These are phyloP conservation scores for Palythoa caribaeorum DNA, from an alignment of 92 coral and sea anemone species.

Conservation along the genomic window DNA sequence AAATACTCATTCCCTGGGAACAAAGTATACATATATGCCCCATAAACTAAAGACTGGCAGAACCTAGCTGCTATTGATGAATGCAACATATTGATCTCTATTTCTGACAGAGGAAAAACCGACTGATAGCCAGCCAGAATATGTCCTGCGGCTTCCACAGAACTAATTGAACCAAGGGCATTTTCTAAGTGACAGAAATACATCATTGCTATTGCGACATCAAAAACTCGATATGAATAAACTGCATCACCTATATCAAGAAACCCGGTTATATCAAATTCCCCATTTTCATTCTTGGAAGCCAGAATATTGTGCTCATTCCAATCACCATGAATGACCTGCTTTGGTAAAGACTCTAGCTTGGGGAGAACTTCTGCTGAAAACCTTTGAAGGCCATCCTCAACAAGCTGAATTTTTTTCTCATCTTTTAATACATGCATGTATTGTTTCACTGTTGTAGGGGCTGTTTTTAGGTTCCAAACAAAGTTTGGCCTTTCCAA, in stretches of 20 bases:
- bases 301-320: conserved; percentile 63
- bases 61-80: conserved; percentile 45
- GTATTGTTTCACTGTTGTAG: conserved; percentile 12
- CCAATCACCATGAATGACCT: conserved; percentile 79
- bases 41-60: conserved; percentile 59
- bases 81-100: conserved; percentile 45
- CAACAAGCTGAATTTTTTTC: conserved; percentile 27
- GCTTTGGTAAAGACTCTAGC: conserved; percentile 64
- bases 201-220: conserved; percentile 54
- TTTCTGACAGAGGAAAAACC: conserved; percentile 49
- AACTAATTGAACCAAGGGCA: conserved; percentile 10
- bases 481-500: conserved; percentile 38
- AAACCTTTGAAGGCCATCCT: conserved; percentile 32
- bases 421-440: conserved; percentile 36
- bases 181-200: conserved; percentile 49
- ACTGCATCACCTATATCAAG: conserved; percentile 52
- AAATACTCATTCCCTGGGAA: conserved; percentile 39
- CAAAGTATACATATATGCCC: conserved; percentile 43
- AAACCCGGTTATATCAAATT: conserved; percentile 36
- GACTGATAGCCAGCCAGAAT: conserved; percentile 64
- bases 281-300: conserved; percentile 11
- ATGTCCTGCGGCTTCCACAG: conserved; percentile 42
- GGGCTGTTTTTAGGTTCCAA: conserved; percentile 30
- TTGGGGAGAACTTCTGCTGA: conserved; percentile 58
- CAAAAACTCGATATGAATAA: conserved; percentile 57